Conservation (phyloP, 2,797 vertebrate species). For the Cynopterus sphinx region DNA sequence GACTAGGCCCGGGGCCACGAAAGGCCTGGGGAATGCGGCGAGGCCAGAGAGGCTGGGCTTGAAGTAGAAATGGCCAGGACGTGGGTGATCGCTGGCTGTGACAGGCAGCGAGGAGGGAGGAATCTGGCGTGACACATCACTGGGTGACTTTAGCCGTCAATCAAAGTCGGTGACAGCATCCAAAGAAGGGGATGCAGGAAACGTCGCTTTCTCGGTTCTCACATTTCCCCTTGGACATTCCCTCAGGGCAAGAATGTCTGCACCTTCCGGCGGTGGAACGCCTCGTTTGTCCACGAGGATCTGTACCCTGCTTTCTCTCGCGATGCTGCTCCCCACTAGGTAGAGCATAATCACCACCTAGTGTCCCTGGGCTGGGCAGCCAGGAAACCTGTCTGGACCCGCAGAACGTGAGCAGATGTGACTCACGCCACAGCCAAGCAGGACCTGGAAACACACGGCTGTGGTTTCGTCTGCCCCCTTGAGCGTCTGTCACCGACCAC, state of each 20-base stretch:
- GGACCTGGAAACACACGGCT: background rate
- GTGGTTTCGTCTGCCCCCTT: background rate
- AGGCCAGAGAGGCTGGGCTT: background rate
- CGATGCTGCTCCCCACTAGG: background rate
- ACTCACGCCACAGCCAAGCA: background rate
- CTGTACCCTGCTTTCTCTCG: background rate
- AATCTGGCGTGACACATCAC: background rate
- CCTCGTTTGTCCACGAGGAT: background rate
- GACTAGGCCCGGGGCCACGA: background rate
- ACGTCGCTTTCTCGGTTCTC: background rate
- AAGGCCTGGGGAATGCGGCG: background rate
- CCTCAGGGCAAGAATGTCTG: background rate
- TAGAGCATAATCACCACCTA: background rate
- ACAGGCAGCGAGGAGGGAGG: background rate
- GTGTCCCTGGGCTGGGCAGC: background rate
- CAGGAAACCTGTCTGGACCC: background rate
- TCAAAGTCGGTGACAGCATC: background rate
- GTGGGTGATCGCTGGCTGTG: background rate
- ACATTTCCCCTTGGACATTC: background rate
- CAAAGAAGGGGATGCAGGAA: background rate
- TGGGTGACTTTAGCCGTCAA: background rate
- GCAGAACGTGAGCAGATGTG: background rate
- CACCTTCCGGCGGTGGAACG: background rate
- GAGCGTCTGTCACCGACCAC: background rate
- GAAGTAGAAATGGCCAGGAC: background rate